These are phyloP conservation scores for Drosophila carrolli DNA, from an alignment of 1,140 invertebrate species.

Conservation along the genomic window DNA sequence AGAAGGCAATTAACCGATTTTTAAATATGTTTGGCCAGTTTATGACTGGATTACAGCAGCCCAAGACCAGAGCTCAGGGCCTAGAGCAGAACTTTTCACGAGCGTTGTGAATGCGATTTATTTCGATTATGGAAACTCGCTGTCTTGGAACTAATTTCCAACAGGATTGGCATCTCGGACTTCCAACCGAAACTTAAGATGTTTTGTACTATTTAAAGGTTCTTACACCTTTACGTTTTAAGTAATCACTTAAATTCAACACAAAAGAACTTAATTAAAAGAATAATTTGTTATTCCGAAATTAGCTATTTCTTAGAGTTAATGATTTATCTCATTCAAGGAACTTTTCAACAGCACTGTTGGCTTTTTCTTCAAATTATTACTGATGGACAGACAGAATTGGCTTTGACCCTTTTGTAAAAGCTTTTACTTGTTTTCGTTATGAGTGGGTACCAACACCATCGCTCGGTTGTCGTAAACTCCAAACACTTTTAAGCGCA, in stretches of 20 bases:
- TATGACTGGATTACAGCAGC: constrained; percentile 57
- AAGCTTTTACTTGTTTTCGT: constrained; percentile 58
- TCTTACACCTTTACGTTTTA: not conserved
- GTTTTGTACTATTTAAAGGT: no score
- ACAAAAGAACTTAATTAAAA: not conserved
- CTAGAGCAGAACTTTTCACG: constrained; percentile 16
- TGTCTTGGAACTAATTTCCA: constrained; percentile 80
- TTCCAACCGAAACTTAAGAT: not conserved
- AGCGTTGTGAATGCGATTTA: constrained; percentile 57
- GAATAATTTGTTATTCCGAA: not conserved
- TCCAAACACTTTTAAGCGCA: not conserved
- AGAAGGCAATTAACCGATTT: constrained; percentile 71
- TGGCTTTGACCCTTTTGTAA: constrained; percentile 24
- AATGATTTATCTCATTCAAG: constrained; percentile 3
- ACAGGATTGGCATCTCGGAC: not conserved
- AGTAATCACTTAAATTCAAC: not conserved
- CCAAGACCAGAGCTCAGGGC: constrained; percentile 31
- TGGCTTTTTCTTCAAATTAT: constrained; percentile 29
- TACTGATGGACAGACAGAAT: constrained; percentile 2
- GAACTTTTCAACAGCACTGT: constrained; percentile 9
- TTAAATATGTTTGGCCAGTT: constrained; percentile 73
- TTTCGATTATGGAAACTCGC: constrained; percentile 79
- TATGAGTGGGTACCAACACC: constrained; percentile 1
- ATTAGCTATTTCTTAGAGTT: not conserved
- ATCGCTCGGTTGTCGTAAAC: not conserved